Percentiles rank a stretch among this genome's conserved stretches.
These are phyloP conservation scores for Numenius phaeopus DNA, from an alignment of 2,797 vertebrate species.

Conservation along the genomic window DNA sequence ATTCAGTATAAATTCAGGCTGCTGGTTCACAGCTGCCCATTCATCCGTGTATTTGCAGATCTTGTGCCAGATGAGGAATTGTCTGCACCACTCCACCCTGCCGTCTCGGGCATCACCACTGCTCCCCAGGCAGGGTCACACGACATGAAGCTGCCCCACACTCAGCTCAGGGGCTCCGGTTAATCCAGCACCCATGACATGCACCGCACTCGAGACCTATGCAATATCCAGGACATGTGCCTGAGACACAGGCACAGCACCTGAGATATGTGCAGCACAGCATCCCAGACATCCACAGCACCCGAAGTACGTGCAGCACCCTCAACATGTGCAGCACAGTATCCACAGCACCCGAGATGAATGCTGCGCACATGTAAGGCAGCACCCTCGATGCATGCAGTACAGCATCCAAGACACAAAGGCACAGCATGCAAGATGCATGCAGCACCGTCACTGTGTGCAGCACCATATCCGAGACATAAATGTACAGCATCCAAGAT, in stretches of 20 bases:
- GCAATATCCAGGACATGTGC: fast-evolving
- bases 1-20: neutral
- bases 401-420: too few relatives aligned
- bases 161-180: fast-evolving
- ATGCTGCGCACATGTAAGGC: neutral
- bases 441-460: too few relatives aligned
- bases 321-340: neutral
- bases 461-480: too few relatives aligned
- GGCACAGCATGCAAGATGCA: too few relatives aligned
- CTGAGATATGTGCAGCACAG: too few relatives aligned
- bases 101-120: fast-evolving
- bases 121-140: fast-evolving
- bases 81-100: fast-evolving
- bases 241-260: fast-evolving
- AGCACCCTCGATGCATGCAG: neutral
- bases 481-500: neutral
- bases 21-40: neutral
- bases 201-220: fast-evolving
- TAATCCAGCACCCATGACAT: fast-evolving
- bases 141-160: fast-evolving
- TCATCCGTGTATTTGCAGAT: neutral
- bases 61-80: neutral
- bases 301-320: neutral
- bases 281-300: neutral
- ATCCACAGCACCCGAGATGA: neutral